phyloP scores from a whole-genome alignment of 1,140 invertebrate genomes.

The Drosophila sechellia region DNA sequence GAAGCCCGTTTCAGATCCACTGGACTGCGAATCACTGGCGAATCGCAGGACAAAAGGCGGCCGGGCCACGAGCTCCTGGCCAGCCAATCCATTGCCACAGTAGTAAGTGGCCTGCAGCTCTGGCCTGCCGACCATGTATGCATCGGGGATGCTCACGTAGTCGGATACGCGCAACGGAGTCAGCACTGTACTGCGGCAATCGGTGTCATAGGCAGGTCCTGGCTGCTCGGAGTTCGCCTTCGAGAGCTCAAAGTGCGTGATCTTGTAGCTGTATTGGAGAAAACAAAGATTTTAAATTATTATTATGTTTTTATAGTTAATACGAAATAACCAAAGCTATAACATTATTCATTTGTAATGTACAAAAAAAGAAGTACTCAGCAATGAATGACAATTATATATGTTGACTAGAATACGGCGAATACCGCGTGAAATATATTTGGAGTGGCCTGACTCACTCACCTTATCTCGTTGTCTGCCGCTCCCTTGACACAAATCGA shows the following conservation, averaged over 20 bases:
- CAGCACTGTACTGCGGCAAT: conserved; percentile 67
- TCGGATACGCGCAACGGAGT: conserved; percentile 59
- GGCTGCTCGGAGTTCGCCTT: conserved; percentile 34
- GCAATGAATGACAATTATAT: background rate
- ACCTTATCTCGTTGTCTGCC: conserved; percentile 62
- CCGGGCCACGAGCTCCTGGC: conserved; percentile 47
- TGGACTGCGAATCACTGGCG: conserved; percentile 69
- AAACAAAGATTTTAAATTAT: too few relatives aligned
- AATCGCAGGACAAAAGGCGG: conserved; percentile 67
- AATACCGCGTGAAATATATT: background rate
- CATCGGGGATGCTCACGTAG: conserved; percentile 64
- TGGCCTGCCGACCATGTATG: conserved; percentile 42
- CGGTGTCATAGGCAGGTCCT: conserved; percentile 61
- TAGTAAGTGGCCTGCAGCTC: conserved; percentile 69
- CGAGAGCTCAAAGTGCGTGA: conserved; percentile 63
- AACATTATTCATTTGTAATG: too few relatives aligned
- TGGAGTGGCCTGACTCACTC: conserved; percentile 2
- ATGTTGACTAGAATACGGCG: background rate
- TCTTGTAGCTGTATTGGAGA: conserved; percentile 42
- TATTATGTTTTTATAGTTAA: too few relatives aligned
- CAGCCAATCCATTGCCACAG: conserved; percentile 55
- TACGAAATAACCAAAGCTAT: too few relatives aligned
- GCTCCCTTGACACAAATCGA: conserved; percentile 60
- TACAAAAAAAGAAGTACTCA: too few relatives aligned
- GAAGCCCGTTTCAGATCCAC: conserved; percentile 63